Percentiles rank a stretch among this genome's conserved stretches.
phyloP scores from a whole-genome alignment of 2,797 vertebrate species.

The Catamblyrhynchus diadema region DNA sequence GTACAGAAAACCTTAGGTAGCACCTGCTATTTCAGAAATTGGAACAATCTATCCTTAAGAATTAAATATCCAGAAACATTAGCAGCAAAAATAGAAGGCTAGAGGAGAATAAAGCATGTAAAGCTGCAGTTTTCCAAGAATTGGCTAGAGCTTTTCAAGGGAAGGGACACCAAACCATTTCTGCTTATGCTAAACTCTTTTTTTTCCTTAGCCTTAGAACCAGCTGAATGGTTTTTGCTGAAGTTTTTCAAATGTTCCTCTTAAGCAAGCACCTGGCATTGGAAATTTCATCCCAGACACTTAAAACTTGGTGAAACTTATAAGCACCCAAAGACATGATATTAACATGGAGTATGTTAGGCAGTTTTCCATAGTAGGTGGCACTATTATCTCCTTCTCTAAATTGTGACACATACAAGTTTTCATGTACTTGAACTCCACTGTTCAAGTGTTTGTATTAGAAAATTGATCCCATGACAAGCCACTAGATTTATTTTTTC shows the following conservation, averaged over 20 bases:
- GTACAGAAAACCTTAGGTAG: neutral
- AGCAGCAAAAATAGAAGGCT: neutral
- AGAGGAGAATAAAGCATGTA: neutral
- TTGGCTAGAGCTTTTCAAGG: neutral
- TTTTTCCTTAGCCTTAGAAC: neutral
- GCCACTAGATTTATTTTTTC: neutral
- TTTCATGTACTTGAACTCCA: neutral
- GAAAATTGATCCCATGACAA: neutral
- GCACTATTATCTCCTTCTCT: neutral
- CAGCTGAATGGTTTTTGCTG: neutral
- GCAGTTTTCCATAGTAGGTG: neutral
- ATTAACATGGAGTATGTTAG: neutral
- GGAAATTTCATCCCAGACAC: neutral
- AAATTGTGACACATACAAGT: fast-evolving
- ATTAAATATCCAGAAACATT: neutral
- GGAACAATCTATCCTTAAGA: neutral
- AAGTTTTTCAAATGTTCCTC: neutral
- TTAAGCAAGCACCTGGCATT: neutral
- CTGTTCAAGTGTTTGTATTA: neutral
- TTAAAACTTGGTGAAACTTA: neutral
- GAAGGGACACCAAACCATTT: neutral
- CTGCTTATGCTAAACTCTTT: neutral
- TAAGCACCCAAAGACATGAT: neutral
- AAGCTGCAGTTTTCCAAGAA: neutral
- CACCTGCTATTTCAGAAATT: neutral